Percentiles rank a stretch among this genome's conserved stretches.
Evolutionary conservation across 2,888 invertebrate genomes (phyloP).

Genomic region (Margaritifera margaritifera): DNA sequence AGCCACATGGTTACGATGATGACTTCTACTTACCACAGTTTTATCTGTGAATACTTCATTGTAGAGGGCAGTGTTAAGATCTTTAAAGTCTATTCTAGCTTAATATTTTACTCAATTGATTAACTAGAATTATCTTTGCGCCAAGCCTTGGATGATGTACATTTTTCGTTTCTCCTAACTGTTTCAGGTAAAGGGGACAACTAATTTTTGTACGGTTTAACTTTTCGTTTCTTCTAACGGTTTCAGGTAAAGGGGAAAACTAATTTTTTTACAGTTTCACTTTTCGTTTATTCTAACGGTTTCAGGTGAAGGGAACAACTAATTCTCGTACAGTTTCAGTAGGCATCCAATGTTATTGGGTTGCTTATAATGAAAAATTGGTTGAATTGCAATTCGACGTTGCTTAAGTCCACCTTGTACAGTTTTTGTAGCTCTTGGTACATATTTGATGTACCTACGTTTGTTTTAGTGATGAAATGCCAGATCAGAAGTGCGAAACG

Average conservation of each 20-base stretch:
- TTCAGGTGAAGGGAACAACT: background rate
- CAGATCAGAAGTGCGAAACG: slow-evolving; percentile 5
- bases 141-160: background rate
- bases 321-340: slow-evolving; percentile 1
- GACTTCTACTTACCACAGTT: slow-evolving; percentile 5
- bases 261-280: too few species aligned
- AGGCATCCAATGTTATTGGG: background rate
- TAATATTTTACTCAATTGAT: slow-evolving; percentile 3
- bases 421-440: slow-evolving; percentile 6
- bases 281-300: too few species aligned
- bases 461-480: background rate
- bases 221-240: background rate
- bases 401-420: slow-evolving; percentile 8
- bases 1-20: slow-evolving; percentile 3
- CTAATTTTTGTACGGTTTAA: too few species aligned
- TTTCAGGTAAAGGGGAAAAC: slow-evolving; percentile 1
- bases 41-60: slow-evolving; percentile 7
- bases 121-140: background rate
- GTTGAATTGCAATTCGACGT: background rate
- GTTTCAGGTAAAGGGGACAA: slow-evolving; percentile 2
- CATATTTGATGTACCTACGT: too few species aligned
- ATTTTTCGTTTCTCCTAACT: background rate
- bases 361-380: slow-evolving; percentile 9
- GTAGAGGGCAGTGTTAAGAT: slow-evolving; percentile 4
- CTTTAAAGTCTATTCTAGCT: slow-evolving; percentile 4